phyloP scores from a whole-genome alignment of 2,113 vertebrate species.

The Capricornis sumatraensis region DNA sequence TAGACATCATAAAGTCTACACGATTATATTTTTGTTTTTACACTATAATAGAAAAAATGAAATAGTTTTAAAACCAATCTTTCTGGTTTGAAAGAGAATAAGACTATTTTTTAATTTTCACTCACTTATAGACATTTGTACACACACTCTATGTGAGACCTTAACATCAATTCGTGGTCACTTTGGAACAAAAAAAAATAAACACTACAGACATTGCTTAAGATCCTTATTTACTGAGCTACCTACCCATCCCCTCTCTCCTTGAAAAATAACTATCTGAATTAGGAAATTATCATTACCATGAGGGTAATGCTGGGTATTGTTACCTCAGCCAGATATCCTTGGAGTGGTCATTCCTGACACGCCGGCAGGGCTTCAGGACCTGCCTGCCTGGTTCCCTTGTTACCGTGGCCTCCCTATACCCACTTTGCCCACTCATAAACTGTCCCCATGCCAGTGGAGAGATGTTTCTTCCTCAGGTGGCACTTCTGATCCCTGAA shows the following conservation, averaged over 20 bases:
- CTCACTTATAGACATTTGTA: neutral
- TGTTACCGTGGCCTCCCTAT: neutral
- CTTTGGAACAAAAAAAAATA: neutral
- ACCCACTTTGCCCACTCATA: neutral
- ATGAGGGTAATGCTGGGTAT: neutral
- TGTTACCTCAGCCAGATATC: neutral
- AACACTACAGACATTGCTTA: neutral
- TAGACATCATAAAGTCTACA: neutral
- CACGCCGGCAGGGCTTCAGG: rapidly evolving
- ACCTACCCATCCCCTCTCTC: neutral
- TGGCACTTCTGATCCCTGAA: neutral
- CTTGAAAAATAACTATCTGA: neutral
- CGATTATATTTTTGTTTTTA: neutral
- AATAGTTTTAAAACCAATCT: neutral
- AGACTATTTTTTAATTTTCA: neutral
- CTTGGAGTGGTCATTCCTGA: neutral
- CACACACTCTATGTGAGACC: neutral
- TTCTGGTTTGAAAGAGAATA: neutral
- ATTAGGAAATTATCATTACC: neutral
- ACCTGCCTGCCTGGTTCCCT: neutral
- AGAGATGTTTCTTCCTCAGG: neutral
- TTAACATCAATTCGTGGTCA: neutral
- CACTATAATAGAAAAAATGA: neutral
- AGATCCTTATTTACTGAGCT: neutral
- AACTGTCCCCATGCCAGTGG: neutral